Evolutionary conservation across 1,140 invertebrate species (phyloP), one percentile per base, ranked within the genome.

Genomic region (Platorchestia sp.): DNA sequence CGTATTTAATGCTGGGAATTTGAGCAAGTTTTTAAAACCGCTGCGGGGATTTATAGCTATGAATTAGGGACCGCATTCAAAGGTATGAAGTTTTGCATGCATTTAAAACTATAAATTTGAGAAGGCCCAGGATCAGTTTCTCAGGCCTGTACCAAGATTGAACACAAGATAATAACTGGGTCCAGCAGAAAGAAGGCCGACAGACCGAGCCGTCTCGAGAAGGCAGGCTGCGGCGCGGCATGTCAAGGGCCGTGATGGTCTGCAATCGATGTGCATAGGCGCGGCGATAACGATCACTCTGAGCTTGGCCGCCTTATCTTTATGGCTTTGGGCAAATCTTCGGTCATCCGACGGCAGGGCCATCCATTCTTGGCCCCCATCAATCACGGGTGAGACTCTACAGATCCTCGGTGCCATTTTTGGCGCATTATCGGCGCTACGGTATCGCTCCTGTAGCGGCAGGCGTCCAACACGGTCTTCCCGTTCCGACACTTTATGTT

Each of bases 401-500:
- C 87, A 44, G 87, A 89, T 89, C 43, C 87, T 89, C 43, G 87
- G 87, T 89, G 87, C 87, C 87, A 44, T 89, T 89, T 89, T 89
- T 89, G 43, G 87, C 36, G 87, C 87, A 89, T 89, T 89, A 89
- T 89, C 87, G n/a, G 10, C 41, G 41, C 43, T 5, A 27, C n/a
- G 87, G 3, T 89, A 89, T 89, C 87, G 59, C 59, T 27, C 59
- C 1, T 75, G 59, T 75, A 22, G 59, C 36, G 59, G 36, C 14
- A 10, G 14, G 59, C 59, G 27, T 75, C 59, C 59, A 19, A 3
- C 19, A 51, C 47, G 19, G 6, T 6, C 6, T 51, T 6, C 47
- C 6, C 6, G 47, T 51, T 6, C 47, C 19, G 6, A 7, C 6
- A 51, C 47, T 51, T 51, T 51, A 51, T 51, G 6, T 51, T 1